Evolutionary conservation across 1,140 invertebrate genomes (phyloP), one percentile per base, ranked within the genome.

Genomic region (Trichonephila clavipes): DNA sequence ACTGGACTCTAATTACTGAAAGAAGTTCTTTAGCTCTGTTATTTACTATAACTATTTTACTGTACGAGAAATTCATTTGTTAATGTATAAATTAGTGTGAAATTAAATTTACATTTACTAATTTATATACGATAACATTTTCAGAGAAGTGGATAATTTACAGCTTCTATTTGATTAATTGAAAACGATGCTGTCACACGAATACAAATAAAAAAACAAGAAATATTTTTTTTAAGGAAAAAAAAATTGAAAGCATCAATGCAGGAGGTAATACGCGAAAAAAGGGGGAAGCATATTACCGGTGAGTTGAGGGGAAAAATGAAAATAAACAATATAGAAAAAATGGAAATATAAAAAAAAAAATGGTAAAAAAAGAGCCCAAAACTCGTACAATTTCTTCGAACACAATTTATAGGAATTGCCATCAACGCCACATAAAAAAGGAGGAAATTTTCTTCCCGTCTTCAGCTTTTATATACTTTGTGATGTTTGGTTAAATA

Each of bases 401-500:
- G 59, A 66, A 85, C 90, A 86, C 59, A 92, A 92, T 92, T 92
- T 92, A 92, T 85, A 81, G 90, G 90, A 86, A 92, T 92, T 86
- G 90, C 82, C 90, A 92, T 92, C 90, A 92, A 92, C 62, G 81
- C 28, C 6, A 24, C 69, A 82, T 51, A 90, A 90, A 72, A 64
- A 77, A 44, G 61, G 44, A 77, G 58, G n/a, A 89, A 77, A 64
- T 92, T 85, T 64, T 85, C 82, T 85, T 51, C 66, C 44, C 19
- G 59, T 62, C 77, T 90, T 82, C 58, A 82, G 58, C 77, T 90
- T 82, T 90, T 81, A 82, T 61, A 64, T 66, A 92, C 82, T 92
- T 90, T 92, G 81, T 85, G 81, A 92, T 85, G 90, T 92, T 92
- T 92, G 82, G 90, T 92, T 92, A 92, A 92, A 92, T 85, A 92